Evolutionary conservation across 1,140 invertebrate species (phyloP).

Genomic region (Mycetomoellerius zeteki): DNA sequence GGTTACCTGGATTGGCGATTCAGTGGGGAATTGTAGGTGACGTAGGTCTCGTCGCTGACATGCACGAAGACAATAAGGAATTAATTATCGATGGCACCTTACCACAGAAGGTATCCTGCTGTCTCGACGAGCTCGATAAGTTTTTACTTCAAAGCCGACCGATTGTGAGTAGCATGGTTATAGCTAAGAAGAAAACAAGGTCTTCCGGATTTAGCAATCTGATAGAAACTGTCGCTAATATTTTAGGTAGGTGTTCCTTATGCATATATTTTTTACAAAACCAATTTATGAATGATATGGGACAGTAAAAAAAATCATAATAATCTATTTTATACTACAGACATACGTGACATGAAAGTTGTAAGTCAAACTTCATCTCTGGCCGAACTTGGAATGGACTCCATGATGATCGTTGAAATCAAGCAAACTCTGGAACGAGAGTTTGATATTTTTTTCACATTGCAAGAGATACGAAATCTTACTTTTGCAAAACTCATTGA

Average conservation of each 20-base stretch:
- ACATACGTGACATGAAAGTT: neutral
- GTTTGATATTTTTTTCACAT: neutral
- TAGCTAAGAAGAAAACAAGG: neutral
- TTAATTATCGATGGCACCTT: constrained; percentile 88
- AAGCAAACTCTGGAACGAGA: neutral
- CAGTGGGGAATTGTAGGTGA: constrained; percentile 89
- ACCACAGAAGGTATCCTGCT: neutral
- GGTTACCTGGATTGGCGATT: constrained; percentile 87
- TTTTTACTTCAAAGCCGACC: neutral
- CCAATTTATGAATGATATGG: neutral
- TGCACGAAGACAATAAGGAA: constrained; percentile 90
- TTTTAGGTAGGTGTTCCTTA: neutral
- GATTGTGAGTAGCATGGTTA: neutral
- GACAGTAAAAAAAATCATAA: neutral
- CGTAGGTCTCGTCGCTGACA: constrained; percentile 89
- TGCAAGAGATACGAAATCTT: neutral
- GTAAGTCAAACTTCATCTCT: neutral
- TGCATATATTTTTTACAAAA: neutral
- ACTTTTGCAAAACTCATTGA: neutral
- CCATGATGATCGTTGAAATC: neutral
- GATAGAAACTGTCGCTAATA: neutral
- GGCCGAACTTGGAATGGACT: constrained; percentile 2
- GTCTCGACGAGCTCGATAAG: neutral
- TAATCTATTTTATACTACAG: neutral
- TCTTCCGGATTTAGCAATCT: neutral